Evolutionary conservation across 1,140 invertebrate species (phyloP), one percentile per base, ranked within the genome.

Genomic region (Apolygus lucorum): DNA sequence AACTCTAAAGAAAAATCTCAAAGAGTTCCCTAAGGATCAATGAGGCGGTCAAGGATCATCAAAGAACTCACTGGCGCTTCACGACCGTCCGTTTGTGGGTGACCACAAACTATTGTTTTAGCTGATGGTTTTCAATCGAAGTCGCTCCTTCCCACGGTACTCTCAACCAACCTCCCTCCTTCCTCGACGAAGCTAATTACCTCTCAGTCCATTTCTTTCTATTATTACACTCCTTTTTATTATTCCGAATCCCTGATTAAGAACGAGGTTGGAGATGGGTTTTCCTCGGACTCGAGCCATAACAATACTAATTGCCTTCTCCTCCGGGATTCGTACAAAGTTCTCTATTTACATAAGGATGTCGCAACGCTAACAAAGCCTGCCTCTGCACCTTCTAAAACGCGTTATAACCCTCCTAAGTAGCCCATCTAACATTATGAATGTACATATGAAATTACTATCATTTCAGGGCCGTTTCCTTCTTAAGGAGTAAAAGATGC

Each of bases 321-420:
- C n/a, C 17, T 42, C 54, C 22, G 8, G 54, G 22, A 59, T 59
- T 59, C 54, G 11, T 59, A 4, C 54, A 59, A 59, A 59, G 54
- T 59, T 59, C 54, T 59, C 54, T 59, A 59, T 59, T 59, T 59
- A 59, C 22, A 59, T 59, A 59, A 59, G 54, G 34, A 42, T 42
- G 4, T 4, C 34, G 34, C 34, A 42, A 42, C 34, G 34, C 17
- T 42, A 4, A 42, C 34, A 8, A 42, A 42, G 34, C 34, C 34
- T 17, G 17, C 34, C 34, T 17, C 17, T 17, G 34, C 34, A 42
- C 34, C n/a, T n/a, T n/a, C n/a, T n/a, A n/a, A n/a, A n/a, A n/a
- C n/a, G n/a, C n/a, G n/a, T n/a, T n/a, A n/a, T n/a, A n/a, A n/a
- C 34, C 34, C 17, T 17, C 17, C 17, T 17, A 42, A 42, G 34